A percentile compares a stretch with the other conserved stretches of the same genome.
These are phyloP conservation scores for Silurus lanzhouensis DNA, from an alignment of 2,797 vertebrate species.

Conservation along the genomic window DNA sequence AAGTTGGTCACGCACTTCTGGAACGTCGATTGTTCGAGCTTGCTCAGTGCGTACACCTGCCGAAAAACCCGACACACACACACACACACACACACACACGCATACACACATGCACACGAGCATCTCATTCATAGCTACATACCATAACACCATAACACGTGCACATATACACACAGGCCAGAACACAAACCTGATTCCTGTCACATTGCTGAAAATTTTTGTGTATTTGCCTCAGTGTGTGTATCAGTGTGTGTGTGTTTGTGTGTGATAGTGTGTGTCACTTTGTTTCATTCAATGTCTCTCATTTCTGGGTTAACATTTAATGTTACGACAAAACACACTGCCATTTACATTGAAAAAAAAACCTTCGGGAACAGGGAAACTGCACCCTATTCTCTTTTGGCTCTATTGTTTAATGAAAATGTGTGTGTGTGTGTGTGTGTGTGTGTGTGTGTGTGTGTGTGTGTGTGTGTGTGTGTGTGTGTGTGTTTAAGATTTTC, in stretches of 20 bases:
- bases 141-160: background rate
- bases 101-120: background rate
- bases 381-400: background rate
- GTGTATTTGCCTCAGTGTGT: too few species aligned
- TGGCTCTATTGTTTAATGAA: conserved; percentile 1
- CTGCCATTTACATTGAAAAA: background rate
- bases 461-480: conserved; percentile 13
- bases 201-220: background rate
- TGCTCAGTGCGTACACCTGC: conserved; percentile 84
- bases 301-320: background rate
- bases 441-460: background rate
- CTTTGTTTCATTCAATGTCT: too few species aligned
- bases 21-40: conserved; percentile 67
- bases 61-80: conserved; percentile 2
- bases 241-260: too few species aligned
- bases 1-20: conserved; percentile 77
- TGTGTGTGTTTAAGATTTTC: background rate
- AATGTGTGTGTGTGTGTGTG: conserved; percentile 13
- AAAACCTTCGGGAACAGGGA: background rate
- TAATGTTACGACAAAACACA: background rate
- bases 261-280: too few species aligned
- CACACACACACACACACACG: background rate
- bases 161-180: background rate
- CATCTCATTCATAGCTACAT: background rate
- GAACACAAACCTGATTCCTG: background rate